Evolutionary conservation across 2,797 vertebrate genomes (phyloP).

Genomic region (Jordanella pulchra): DNA sequence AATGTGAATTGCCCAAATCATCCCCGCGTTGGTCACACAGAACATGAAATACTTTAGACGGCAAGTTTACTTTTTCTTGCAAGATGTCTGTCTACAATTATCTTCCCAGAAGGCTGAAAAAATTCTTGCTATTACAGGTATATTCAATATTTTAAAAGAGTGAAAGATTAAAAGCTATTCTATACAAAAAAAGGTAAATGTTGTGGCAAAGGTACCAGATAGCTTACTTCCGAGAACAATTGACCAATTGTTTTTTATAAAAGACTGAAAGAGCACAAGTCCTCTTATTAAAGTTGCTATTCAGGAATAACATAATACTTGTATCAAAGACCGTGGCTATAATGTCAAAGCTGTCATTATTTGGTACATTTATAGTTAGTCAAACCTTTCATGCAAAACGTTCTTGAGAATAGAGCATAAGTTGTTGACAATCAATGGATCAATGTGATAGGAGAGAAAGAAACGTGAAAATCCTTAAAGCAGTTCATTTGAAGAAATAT

Average conservation of each 20-base stretch:
- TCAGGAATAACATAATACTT: too few relatives aligned
- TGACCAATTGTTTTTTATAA: neutral
- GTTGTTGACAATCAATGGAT: too few relatives aligned
- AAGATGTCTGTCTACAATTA: constrained; percentile 6
- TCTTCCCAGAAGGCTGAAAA: constrained; percentile 1
- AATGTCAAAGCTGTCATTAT: too few relatives aligned
- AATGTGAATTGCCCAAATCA: constrained; percentile 10
- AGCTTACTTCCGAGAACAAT: neutral
- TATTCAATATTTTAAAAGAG: constrained; percentile 15
- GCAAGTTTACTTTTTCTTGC: constrained; percentile 9
- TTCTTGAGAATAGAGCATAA: too few relatives aligned
- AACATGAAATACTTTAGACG: neutral
- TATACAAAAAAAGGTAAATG: neutral
- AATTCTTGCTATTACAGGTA: constrained; percentile 9
- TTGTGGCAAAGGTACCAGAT: neutral
- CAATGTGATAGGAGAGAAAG: too few relatives aligned
- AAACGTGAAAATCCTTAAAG: too few relatives aligned
- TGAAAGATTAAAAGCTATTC: neutral
- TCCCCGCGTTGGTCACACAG: constrained; percentile 12
- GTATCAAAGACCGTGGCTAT: too few relatives aligned
- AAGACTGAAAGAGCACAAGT: neutral
- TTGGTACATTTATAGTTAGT: too few relatives aligned
- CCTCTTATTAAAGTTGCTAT: too few relatives aligned
- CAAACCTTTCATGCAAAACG: too few relatives aligned
- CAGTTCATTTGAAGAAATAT: too few relatives aligned